phyloP scores from a whole-genome alignment of 2,797 vertebrate species.

The Toxotes lorentzi region DNA sequence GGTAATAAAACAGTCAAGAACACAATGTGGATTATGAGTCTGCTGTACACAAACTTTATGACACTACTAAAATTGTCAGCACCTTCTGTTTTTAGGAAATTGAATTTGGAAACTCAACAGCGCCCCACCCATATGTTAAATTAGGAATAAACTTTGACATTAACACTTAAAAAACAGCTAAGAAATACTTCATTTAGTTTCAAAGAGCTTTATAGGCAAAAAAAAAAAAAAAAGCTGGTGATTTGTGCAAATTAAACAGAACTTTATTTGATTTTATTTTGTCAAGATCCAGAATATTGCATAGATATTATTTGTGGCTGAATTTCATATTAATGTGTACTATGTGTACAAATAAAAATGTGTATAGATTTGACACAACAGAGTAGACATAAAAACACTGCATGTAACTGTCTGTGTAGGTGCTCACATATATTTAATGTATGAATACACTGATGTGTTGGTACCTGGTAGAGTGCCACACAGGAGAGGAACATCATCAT shows the following conservation, averaged over 20 bases:
- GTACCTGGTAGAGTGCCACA: conserved; percentile 97
- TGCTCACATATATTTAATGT: neutral
- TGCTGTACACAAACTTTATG: conserved; percentile 60
- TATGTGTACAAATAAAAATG: neutral
- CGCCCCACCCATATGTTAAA: neutral
- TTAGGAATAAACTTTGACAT: conserved; percentile 10
- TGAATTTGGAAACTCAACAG: conserved; percentile 47
- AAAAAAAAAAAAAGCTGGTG: neutral
- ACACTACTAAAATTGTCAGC: conserved; percentile 47
- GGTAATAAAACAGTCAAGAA: conserved; percentile 54
- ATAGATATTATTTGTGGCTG: neutral
- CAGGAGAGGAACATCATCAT: conserved; percentile 99
- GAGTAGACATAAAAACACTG: neutral
- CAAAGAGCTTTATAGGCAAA: neutral
- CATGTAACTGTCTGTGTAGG: neutral
- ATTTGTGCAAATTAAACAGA: too few species aligned
- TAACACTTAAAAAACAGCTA: neutral
- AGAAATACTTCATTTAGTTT: neutral
- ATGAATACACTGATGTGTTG: neutral
- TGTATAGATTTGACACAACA: neutral
- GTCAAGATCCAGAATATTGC: neutral
- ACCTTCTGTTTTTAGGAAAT: conserved; percentile 53
- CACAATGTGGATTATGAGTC: conserved; percentile 38
- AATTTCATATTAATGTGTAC: neutral
- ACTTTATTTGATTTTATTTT: neutral